phyloP scores from a whole-genome alignment of 2,113 vertebrate genomes.

The Zonotrichia leucophrys region DNA sequence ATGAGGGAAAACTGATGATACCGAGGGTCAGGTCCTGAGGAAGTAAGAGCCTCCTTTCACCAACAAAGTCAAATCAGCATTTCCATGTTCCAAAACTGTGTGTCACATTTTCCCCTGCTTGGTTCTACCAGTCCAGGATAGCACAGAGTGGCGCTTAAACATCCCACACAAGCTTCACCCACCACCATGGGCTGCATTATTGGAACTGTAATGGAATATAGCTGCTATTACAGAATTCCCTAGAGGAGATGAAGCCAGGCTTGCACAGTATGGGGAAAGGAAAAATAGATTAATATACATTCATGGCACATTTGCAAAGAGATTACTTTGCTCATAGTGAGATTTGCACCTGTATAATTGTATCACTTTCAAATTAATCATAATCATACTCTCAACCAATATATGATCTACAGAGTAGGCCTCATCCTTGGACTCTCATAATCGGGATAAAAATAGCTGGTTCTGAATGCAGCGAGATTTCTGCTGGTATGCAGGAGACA shows the following conservation, averaged over 20 bases:
- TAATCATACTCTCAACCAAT: constrained; percentile 32
- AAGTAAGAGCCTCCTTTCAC: not conserved
- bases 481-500: not conserved
- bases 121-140: not conserved
- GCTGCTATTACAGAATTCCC: not conserved
- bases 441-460: constrained; percentile 16
- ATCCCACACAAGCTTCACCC: not conserved
- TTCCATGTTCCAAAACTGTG: not conserved
- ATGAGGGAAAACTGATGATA: not conserved
- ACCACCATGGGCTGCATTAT: not conserved
- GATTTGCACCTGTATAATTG: constrained; percentile 53
- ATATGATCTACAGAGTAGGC: not conserved
- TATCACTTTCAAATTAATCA: constrained; percentile 61
- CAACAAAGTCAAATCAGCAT: not conserved
- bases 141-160: not conserved
- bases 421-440: constrained; percentile 15
- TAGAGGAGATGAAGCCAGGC: not conserved
- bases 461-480: constrained; percentile 22
- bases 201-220: constrained; percentile 28
- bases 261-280: not conserved
- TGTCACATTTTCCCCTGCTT: not conserved
- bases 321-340: constrained; percentile 20
- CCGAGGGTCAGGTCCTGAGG: not conserved
- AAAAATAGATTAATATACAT: constrained; percentile 37
- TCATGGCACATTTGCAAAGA: constrained; percentile 33